Conservation (phyloP, 1,140 invertebrate genomes). For the Meloidogyne chitwoodi region DNA sequence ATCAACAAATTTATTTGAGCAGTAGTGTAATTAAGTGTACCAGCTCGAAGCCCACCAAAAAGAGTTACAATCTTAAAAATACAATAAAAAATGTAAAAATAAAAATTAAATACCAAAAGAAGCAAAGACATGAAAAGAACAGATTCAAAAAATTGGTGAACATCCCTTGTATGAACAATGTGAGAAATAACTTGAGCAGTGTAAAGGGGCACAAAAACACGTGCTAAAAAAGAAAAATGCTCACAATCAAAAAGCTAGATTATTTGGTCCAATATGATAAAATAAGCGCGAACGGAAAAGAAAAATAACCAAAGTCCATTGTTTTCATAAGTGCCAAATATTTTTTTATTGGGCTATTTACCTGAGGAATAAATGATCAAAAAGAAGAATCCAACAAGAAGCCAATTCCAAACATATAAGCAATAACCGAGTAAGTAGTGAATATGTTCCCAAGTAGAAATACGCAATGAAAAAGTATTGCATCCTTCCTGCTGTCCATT, state of each 20-base stretch:
- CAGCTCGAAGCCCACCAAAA: constrained; percentile 41
- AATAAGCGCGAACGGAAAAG: too few relatives aligned
- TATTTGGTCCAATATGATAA: too few relatives aligned
- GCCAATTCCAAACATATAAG: constrained; percentile 23
- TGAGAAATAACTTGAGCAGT: constrained; percentile 39
- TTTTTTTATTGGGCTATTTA: neutral
- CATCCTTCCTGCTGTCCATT: neutral
- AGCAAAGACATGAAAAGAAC: constrained; percentile 27
- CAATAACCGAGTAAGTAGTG: constrained; percentile 23
- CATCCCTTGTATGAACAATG: constrained; percentile 30
- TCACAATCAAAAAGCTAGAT: too few relatives aligned
- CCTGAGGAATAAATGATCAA: constrained; percentile 26
- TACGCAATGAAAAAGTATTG: neutral
- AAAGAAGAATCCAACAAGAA: constrained; percentile 23
- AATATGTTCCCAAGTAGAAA: constrained; percentile 23
- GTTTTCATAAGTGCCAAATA: too few relatives aligned
- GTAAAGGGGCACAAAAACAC: constrained; percentile 45
- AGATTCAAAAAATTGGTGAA: constrained; percentile 33
- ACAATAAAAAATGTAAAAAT: neutral
- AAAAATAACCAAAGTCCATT: too few relatives aligned
- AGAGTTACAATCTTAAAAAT: neutral
- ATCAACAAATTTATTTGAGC: constrained; percentile 38
- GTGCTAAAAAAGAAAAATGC: constrained; percentile 26
- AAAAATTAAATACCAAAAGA: neutral
- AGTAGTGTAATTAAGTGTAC: constrained; percentile 40